Evolutionary conservation across 2,797 vertebrate genomes (phyloP), one percentile per base, ranked within the genome.

Genomic region (Urocyon cinereoargenteus): DNA sequence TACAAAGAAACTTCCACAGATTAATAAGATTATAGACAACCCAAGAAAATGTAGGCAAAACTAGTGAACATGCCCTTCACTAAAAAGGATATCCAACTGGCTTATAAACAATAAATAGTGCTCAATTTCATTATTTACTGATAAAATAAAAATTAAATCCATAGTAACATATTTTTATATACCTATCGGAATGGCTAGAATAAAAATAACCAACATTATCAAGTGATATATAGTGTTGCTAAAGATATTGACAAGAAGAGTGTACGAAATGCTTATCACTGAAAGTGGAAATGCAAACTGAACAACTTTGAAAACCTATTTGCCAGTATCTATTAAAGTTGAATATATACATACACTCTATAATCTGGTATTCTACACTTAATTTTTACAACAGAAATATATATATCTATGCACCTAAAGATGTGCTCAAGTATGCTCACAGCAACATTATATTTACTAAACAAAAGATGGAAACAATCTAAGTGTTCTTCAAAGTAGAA

Each of bases 291-390:
- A 14, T 49, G 34, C 34, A 59, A 78, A 82, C 21, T 57, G 6
- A 79, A 86, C n/a, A 72, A 72, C 57, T 92, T 88, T 81, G 85
- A 89, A 66, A 88, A 92, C 51, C 9, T 72, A 59, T 75, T 61
- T 83, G 72, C 4, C 31, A 85, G 5, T 66, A 86, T 55, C 14
- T 66, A 51, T 15, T 73, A 45, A 59, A 45, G 31, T 62, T 34
- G 62, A 77, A 78, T 4, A 55, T 57, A 86, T 40, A 34, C 19
- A 51, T 13, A 78, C 6, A 84, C 16, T 68, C 12, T 51, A 9
- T 59, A 73, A 81, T 21, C 13, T 24, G 55, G 34, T 51, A 62
- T n/a, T 93, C 36, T 89, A 51, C 8, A 40, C 4, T 68, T 81
- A 12, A n/a, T 45, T 84, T 72, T 79, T 85, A 8, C 49, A 34